Evolutionary conservation across 2,797 vertebrate genomes (phyloP).

Genomic region (Phataginus tricuspis): DNA sequence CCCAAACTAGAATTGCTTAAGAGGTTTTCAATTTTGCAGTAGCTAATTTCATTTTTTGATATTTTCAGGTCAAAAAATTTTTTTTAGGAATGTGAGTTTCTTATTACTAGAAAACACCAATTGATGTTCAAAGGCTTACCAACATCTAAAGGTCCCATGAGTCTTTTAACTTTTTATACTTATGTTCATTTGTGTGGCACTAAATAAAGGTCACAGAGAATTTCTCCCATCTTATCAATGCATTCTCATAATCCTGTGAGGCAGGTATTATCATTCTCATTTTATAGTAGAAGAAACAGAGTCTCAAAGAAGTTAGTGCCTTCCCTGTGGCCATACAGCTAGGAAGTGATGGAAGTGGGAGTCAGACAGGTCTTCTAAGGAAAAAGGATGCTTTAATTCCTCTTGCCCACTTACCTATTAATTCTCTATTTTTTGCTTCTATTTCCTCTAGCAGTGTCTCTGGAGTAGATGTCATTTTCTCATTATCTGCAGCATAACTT

Average conservation of each 20-base stretch:
- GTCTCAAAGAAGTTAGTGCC: conserved; percentile 39
- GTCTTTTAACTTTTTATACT: conserved; percentile 46
- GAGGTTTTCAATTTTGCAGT: conserved; percentile 45
- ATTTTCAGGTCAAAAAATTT: background rate
- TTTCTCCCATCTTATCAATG: background rate
- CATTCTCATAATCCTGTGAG: conserved; percentile 20
- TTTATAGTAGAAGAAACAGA: conserved; percentile 41
- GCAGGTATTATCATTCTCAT: conserved; percentile 14
- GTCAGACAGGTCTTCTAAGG: conserved; percentile 29
- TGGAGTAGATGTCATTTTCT: conserved; percentile 96
- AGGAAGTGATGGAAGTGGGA: conserved; percentile 1
- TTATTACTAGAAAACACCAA: conserved; percentile 35
- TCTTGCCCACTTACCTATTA: conserved; percentile 90
- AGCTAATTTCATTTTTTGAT: conserved; percentile 17
- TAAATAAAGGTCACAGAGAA: background rate
- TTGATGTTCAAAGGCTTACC: conserved; percentile 47
- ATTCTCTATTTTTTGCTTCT: conserved; percentile 97
- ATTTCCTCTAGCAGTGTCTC: conserved; percentile 98
- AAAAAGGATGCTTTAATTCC: conserved; percentile 42
- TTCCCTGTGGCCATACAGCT: conserved; percentile 18
- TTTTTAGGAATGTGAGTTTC: conserved; percentile 32
- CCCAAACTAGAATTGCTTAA: conserved; percentile 52
- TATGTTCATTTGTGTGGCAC: conserved; percentile 1
- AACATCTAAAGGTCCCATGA: conserved; percentile 8
- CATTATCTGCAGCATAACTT: conserved; percentile 95